Evolutionary conservation across 2,113 vertebrate species (phyloP), one percentile per base, ranked within the genome.

Genomic region (Tupaia tana): DNA sequence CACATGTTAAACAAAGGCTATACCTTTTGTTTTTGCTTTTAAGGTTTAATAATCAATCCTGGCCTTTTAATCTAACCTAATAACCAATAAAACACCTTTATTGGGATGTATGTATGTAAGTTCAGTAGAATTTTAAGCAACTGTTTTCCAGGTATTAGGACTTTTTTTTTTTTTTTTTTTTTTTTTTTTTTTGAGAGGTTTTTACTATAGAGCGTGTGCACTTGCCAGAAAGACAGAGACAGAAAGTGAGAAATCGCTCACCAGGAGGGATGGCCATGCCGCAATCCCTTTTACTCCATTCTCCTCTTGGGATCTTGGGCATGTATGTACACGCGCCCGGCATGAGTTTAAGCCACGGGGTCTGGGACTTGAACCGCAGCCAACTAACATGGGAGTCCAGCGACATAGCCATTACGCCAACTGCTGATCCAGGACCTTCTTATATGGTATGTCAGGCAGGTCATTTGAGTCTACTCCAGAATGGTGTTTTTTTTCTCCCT

Each of bases 91-190:
- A 66, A 81, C 6, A 31, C 31, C 10, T 91, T 89, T 43, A 19
- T 86, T 31, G 82, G 5, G 13, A 43, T 54, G 5, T 83, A 59
- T 75, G 24, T 67, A 56, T 80, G 1, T 91, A 89, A 67, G 86
- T 94, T 86, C n/a, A 89, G 43, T 79, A 77, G 31, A 83, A 75
- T 61, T 75, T 88, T 77, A 94, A 92, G 56, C 63, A 93, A n/a
- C 66, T 87, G 3, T 86, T 95, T 95, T 64, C 14, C 8, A 59
- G 31, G 64, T 69, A 82, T 43, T 43, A 43, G 43, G 43, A 43
- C 43, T 43, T 43, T 43, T 43, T 43, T 43, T 43, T 43, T 43
- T 43, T 43, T 43, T 43, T 43, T 43, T 43, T 43, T 43, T 43
- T 43, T 43, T 43, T n/a, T n/a, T n/a, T n/a, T n/a, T n/a, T n/a